Base-by-base conservation (phyloP, 2,888 invertebrate genomes). In the Gari tellinella region DNA sequence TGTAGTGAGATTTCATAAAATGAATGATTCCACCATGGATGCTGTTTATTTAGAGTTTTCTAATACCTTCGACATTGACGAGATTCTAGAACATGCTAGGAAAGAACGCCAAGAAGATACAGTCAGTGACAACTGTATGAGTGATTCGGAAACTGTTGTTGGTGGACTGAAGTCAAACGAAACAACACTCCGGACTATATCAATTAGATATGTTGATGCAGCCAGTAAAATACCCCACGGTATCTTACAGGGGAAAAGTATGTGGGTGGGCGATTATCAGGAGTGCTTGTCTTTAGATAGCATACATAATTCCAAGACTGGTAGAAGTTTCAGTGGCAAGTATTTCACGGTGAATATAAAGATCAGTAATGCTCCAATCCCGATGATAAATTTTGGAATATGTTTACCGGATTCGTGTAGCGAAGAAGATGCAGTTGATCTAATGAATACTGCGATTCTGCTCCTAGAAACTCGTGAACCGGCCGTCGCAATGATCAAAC, bases 381-480 rank as follows among this genome's bases (percentile, higher is more conserved):
- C 31, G 1, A 19, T 15, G n/a, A 19, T 64, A 8, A 21, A 17
- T 17, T 37, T 75, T 10, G 74, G 74, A 12, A 51, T 65, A 3
- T 75, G 74, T 52, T 51, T 75, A 23, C 74, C 74, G 14, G 53
- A 69, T 17, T 66, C 69, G 12, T 75, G 74, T 57, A 38, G 46
- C 41, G 40, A 53, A 45, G 23, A 45, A 1, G 64, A 70, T 53
- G 70, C 53, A 1, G 43, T 31, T 12, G 43, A 19, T 12, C 37
- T 62, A 5, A 25, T 62, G 7, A 41, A 25, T 41, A 14, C 48
- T n/a, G 49, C 51, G 12, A 21, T 61, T 12, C 25, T 41, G 10
- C 15, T 26, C 14, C 37, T 15, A 1, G 15, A 19, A 14, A 19
- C 45, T 12, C 8, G 17, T 8, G 43, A 43, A 5, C n/a, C 43